Percentiles rank a stretch among this genome's conserved stretches.
Conservation (phyloP, 2,888 invertebrate genomes). For the Cataglyphis rosenhaueri region DNA sequence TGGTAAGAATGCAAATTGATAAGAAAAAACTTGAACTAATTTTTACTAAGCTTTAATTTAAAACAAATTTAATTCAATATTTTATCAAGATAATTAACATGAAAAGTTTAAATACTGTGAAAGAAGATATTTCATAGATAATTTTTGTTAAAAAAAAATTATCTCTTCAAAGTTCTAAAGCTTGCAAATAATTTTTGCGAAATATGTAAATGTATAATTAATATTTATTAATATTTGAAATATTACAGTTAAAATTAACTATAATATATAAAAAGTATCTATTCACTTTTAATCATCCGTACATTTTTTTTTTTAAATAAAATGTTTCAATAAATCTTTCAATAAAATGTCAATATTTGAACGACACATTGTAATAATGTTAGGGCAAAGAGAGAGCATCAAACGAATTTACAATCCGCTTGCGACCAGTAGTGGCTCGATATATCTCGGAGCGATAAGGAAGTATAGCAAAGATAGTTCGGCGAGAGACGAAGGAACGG, state of each 20-base stretch:
- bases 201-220: slow-evolving; percentile 1
- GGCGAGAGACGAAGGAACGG: slow-evolving; percentile 26
- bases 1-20: slow-evolving; percentile 43
- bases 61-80: slow-evolving; percentile 38
- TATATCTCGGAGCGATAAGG: slow-evolving; percentile 10
- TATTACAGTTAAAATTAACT: not conserved
- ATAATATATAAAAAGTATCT: not conserved
- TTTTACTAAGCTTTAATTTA: slow-evolving; percentile 37
- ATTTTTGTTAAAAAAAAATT: slow-evolving; percentile 7
- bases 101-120: slow-evolving; percentile 18
- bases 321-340: no score
- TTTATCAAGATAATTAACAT: slow-evolving; percentile 40
- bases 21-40: slow-evolving; percentile 33
- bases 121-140: slow-evolving; percentile 21
- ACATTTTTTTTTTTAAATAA: no score
- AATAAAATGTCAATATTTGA: not conserved
- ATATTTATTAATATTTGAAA: not conserved
- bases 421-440: not conserved
- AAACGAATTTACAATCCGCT: slow-evolving; percentile 33
- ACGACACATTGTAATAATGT: not conserved
- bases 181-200: slow-evolving; percentile 6
- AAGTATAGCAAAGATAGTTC: slow-evolving; percentile 19
- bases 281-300: not conserved
- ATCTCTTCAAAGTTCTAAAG: slow-evolving; percentile 1
- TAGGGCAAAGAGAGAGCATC: not conserved